These are phyloP conservation scores for Diphyllodes magnificus DNA, from an alignment of 2,113 vertebrate genomes.

Conservation along the genomic window DNA sequence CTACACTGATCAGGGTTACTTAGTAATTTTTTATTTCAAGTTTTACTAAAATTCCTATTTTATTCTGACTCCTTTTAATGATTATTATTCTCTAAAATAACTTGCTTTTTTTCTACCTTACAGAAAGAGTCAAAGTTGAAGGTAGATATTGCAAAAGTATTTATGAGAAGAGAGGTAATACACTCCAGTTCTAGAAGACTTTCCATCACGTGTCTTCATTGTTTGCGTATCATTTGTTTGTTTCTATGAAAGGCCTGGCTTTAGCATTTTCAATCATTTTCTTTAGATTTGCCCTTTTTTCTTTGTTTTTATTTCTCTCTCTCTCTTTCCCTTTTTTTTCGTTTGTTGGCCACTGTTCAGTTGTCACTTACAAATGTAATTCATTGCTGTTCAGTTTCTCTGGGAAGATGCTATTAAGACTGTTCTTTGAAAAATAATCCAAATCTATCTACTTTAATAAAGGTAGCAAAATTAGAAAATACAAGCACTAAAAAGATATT, in stretches of 20 bases:
- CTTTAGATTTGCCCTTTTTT: neutral
- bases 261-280: neutral
- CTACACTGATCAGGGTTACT: neutral
- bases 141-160: neutral
- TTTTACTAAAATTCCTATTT: neutral
- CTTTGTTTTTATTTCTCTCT: neutral
- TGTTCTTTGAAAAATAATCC: neutral
- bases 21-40: neutral
- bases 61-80: neutral
- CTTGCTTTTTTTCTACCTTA: neutral
- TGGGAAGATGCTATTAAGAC: neutral
- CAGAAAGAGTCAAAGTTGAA: neutral
- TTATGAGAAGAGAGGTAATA: neutral
- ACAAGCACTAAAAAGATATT: neutral
- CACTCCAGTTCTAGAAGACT: neutral
- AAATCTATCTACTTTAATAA: neutral
- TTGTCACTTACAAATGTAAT: neutral
- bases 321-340: rapidly evolving
- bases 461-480: neutral
- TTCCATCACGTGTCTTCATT: neutral
- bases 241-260: neutral
- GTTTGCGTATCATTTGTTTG: neutral
- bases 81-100: neutral
- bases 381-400: neutral
- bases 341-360: neutral